A percentile compares a stretch with the other conserved stretches of the same genome.
Evolutionary conservation across 2,113 vertebrate genomes (phyloP).

Genomic region (Phalacrocorax pelagicus): DNA sequence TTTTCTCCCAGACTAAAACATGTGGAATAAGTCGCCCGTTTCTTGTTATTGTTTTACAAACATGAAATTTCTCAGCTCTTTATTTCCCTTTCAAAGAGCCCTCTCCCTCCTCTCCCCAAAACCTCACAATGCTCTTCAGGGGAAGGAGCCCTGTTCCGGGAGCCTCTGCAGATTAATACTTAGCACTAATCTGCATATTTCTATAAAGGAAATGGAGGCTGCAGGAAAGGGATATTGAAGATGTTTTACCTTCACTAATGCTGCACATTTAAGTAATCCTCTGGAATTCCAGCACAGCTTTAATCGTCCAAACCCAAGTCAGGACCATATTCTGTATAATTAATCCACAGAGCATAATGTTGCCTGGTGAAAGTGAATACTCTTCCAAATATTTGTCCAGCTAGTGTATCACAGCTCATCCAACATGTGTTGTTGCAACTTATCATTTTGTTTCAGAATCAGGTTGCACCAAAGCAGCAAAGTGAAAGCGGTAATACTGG

Average conservation of each 20-base stretch:
- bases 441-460: not conserved
- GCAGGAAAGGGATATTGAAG: slow-evolving; percentile 41
- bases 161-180: slow-evolving; percentile 51
- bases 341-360: slow-evolving; percentile 55
- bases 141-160: not conserved
- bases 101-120: slow-evolving; percentile 6
- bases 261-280: slow-evolving; percentile 61
- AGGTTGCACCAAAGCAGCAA: not conserved
- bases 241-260: slow-evolving; percentile 60
- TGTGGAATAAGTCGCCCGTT: not conserved
- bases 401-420: not conserved
- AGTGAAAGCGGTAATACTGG: not conserved
- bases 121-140: not conserved
- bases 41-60: slow-evolving; percentile 21
- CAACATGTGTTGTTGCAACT: not conserved
- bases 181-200: slow-evolving; percentile 57
- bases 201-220: slow-evolving; percentile 50
- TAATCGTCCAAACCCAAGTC: slow-evolving; percentile 44
- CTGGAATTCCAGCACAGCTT: slow-evolving; percentile 58
- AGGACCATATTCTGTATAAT: slow-evolving; percentile 30
- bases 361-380: slow-evolving; percentile 15
- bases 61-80: not conserved
- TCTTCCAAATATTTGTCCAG: slow-evolving; percentile 43
- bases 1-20: not conserved
- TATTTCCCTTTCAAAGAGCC: not conserved